Conservation (phyloP, 2,888 invertebrate species). For the Watsonalla cultraria region DNA sequence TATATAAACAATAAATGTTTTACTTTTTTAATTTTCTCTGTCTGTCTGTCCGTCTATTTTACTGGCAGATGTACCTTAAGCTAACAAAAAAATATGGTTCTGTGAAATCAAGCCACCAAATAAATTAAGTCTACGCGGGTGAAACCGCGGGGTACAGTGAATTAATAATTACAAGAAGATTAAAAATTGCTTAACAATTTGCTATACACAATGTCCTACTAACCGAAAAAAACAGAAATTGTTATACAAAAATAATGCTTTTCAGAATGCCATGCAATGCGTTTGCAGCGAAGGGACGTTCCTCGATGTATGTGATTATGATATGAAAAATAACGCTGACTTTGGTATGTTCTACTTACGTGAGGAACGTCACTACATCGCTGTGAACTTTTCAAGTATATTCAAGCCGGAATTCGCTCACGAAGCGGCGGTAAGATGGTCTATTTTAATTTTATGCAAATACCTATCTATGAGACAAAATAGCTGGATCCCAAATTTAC, state of each 20-base stretch:
- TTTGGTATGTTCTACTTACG: conserved; percentile 7
- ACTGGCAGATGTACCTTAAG: too few species aligned
- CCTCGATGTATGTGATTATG: conserved; percentile 5
- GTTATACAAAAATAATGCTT: not conserved
- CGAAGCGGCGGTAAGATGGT: conserved; percentile 7
- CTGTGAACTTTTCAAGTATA: conserved; percentile 15
- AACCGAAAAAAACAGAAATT: too few species aligned
- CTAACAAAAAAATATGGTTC: not conserved
- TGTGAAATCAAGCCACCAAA: not conserved
- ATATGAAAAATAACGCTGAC: conserved; percentile 3
- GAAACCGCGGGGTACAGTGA: too few species aligned
- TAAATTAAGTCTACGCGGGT: not conserved
- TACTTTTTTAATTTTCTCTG: too few species aligned
- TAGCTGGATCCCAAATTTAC: too few species aligned
- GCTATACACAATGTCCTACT: too few species aligned
- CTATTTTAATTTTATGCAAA: conserved; percentile 10
- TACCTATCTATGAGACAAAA: too few species aligned
- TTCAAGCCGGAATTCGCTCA: conserved; percentile 22
- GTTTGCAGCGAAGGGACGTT: not conserved
- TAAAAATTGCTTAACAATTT: not conserved
- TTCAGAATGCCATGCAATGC: conserved; percentile 2
- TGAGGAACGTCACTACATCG: conserved; percentile 3
- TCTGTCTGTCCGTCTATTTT: too few species aligned
- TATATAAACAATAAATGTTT: too few species aligned
- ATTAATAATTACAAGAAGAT: too few species aligned